These are phyloP conservation scores for Nestor notabilis DNA, from an alignment of 2,113 vertebrate genomes.

Conservation along the genomic window DNA sequence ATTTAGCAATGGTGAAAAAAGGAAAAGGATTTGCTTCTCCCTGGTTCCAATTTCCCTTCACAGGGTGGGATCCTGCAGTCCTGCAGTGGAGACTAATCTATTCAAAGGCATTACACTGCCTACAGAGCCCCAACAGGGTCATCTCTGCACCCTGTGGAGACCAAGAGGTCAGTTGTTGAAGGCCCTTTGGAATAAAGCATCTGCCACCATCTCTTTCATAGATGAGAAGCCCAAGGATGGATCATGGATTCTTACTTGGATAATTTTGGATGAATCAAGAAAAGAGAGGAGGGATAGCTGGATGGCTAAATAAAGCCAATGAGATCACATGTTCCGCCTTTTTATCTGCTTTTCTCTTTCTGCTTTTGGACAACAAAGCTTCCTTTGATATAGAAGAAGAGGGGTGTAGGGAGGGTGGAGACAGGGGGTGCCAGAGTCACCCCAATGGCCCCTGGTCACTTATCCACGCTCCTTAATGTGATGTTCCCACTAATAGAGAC, in stretches of 20 bases:
- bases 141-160: neutral
- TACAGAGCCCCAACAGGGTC: neutral
- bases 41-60: neutral
- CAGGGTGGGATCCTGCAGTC: neutral
- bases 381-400: slow-evolving; percentile 65
- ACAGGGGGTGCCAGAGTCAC: slow-evolving; percentile 61
- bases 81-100: neutral
- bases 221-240: slow-evolving; percentile 10
- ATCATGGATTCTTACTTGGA: slow-evolving; percentile 55
- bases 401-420: neutral
- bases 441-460: slow-evolving; percentile 65
- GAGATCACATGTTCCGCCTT: slow-evolving; percentile 77
- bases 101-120: neutral
- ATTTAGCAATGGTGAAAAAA: neutral
- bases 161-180: neutral
- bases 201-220: slow-evolving; percentile 13
- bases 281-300: slow-evolving; percentile 44
- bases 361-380: slow-evolving; percentile 74
- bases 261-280: slow-evolving; percentile 70
- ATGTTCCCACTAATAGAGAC: slow-evolving; percentile 60
- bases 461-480: slow-evolving; percentile 62
- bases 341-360: slow-evolving; percentile 73
- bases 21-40: neutral
- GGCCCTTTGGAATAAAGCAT: neutral
- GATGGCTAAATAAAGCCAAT: slow-evolving; percentile 74